Evolutionary conservation across 2,888 invertebrate species (phyloP), one percentile per base, ranked within the genome.

Genomic region (Isotomurus palustris): DNA sequence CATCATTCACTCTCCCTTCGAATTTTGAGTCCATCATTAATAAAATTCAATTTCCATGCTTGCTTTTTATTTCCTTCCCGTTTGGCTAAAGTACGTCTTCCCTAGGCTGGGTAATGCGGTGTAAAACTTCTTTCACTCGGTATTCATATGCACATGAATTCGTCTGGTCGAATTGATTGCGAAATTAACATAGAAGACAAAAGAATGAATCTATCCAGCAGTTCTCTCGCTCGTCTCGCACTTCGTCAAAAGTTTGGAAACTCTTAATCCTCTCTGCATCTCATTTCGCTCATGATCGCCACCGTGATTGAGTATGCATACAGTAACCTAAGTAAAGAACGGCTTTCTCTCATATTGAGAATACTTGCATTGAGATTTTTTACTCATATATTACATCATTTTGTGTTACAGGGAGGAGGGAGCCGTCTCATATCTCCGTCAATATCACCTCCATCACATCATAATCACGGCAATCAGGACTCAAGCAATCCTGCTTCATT

Each of bases 151-250:
- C 58, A 51, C 56, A 55, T 54, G 56, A 53, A 52, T 64, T 57
- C 40, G 59, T 62, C 59, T 35, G 45, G 29, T 64, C 54, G 60
- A 64, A 62, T 64, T 64, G 64, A 64, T 64, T 64, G 62, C 59
- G 64, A 64, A 64, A 64, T 64, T 64, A 64, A 62, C 64, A 64
- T 64, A 64, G 38, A 44, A 61, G 61, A 61, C 61, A 61, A 61
- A 60, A 58, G 58, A 43, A 43, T 43, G 43, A 43, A 43, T 43
- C 22, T 21, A 43, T 19, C 43, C 25, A n/a, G n/a, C n/a, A n/a
- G n/a, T n/a, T n/a, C n/a, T n/a, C n/a, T 12, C 32, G 10, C 12
- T 32, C 32, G 32, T 32, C 32, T 32, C 43, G 14, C 21, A 24
- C 43, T 43, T 24, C 12, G 21, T 43, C 14, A 38, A 38, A 38